These are phyloP conservation scores for Rhinogobio ventralis DNA, from an alignment of 2,797 vertebrate species.

Conservation along the genomic window DNA sequence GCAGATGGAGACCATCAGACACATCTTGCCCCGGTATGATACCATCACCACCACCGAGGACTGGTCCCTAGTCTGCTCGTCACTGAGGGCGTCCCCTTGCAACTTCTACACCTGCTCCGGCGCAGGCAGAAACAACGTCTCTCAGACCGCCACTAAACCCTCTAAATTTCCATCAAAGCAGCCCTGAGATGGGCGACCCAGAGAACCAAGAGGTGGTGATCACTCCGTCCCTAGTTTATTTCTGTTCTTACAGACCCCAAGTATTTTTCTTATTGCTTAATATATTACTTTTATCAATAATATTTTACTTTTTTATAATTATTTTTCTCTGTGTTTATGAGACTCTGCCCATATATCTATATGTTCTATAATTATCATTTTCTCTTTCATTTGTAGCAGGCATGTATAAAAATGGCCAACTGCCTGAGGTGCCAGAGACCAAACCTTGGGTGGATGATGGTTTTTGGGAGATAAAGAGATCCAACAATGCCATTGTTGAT, in stretches of 20 bases:
- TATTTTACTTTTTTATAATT: not conserved
- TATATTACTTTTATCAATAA: not conserved
- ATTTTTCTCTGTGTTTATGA: not conserved
- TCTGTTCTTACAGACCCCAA: not conserved
- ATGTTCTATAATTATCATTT: not conserved
- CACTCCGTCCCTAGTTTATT: no score
- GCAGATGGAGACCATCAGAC: no score
- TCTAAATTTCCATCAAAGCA: no score
- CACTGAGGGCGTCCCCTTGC: no score
- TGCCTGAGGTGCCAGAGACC: slow-evolving; percentile 76
- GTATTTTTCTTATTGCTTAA: not conserved
- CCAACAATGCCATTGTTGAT: slow-evolving; percentile 81
- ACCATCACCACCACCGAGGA: no score
- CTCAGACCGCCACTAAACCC: no score
- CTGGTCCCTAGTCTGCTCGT: no score
- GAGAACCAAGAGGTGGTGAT: no score
- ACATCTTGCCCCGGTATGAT: no score
- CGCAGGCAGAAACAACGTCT: no score
- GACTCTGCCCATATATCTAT: not conserved
- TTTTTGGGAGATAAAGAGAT: slow-evolving; percentile 84
- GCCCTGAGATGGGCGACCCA: no score
- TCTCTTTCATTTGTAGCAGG: slow-evolving; percentile 69
- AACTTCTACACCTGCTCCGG: no score
- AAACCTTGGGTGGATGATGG: slow-evolving; percentile 84
- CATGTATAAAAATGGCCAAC: slow-evolving; percentile 81